Evolutionary conservation across 2,888 invertebrate genomes (phyloP).

Genomic region (Lamellibrachia satsuma): DNA sequence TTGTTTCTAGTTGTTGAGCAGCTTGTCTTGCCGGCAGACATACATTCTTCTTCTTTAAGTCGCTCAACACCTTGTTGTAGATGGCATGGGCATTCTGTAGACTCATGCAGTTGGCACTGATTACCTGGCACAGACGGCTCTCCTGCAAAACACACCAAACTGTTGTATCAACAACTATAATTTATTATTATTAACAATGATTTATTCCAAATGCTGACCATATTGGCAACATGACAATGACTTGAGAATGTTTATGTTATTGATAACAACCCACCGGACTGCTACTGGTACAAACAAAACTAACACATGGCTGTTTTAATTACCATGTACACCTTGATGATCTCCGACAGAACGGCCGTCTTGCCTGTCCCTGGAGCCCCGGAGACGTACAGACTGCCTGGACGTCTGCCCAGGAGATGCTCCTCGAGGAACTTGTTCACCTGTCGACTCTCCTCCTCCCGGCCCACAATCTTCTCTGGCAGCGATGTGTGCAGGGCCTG

Average conservation of each 20-base stretch:
- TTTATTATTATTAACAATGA: too few species aligned
- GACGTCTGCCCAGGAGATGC: constrained; percentile 74
- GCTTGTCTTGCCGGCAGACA: constrained; percentile 69
- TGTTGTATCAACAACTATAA: not conserved
- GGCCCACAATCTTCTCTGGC: constrained; percentile 71
- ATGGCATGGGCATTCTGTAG: constrained; percentile 84
- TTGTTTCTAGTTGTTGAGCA: constrained; percentile 75
- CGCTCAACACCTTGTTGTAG: constrained; percentile 80
- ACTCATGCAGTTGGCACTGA: constrained; percentile 88
- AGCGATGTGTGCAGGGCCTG: constrained; percentile 69
- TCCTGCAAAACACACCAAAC: constrained; percentile 24
- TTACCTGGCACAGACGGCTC: constrained; percentile 20
- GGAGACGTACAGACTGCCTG: constrained; percentile 90
- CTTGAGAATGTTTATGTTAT: too few species aligned
- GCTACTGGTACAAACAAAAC: too few species aligned
- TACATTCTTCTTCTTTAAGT: constrained; percentile 68
- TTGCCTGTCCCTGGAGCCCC: constrained; percentile 98
- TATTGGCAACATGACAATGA: too few species aligned
- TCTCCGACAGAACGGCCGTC: constrained; percentile 84
- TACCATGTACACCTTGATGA: constrained; percentile 67
- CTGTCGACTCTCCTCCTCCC: constrained; percentile 80
- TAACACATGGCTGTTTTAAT: not conserved
- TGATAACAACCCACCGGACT: too few species aligned
- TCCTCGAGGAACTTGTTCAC: constrained; percentile 76
- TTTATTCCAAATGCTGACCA: too few species aligned